Evolutionary conservation across 1,140 invertebrate species (phyloP).

Genomic region (Vanessa tameamea): DNA sequence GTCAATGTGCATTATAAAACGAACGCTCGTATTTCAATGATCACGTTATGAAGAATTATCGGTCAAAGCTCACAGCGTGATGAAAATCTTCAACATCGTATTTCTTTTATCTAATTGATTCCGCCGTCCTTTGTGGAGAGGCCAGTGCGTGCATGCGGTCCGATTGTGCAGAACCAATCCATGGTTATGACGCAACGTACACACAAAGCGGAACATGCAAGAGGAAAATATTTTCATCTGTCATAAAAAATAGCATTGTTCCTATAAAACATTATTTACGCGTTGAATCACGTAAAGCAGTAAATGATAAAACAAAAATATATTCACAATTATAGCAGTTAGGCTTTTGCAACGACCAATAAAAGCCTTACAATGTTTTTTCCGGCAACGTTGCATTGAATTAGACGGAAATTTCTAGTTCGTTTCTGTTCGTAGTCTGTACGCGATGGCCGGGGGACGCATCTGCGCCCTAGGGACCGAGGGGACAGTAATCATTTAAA

Average conservation of each 20-base stretch:
- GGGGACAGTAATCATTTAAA: slow-evolving; percentile 69
- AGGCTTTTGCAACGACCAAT: slow-evolving; percentile 10
- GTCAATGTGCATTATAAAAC: not conserved
- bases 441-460: slow-evolving; percentile 40
- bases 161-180: slow-evolving; percentile 69
- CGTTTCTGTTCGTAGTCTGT: slow-evolving; percentile 28
- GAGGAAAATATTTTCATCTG: slow-evolving; percentile 22
- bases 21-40: not conserved
- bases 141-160: slow-evolving; percentile 59
- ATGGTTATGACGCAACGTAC: slow-evolving; percentile 62
- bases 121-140: slow-evolving; percentile 58
- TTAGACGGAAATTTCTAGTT: slow-evolving; percentile 30
- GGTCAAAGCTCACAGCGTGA: slow-evolving; percentile 34
- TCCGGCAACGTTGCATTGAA: slow-evolving; percentile 20
- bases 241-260: slow-evolving; percentile 23
- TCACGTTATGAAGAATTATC: slow-evolving; percentile 14
- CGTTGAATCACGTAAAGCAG: slow-evolving; percentile 11
- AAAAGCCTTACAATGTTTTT: slow-evolving; percentile 4
- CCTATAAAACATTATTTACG: slow-evolving; percentile 9
- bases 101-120: slow-evolving; percentile 75
- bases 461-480: slow-evolving; percentile 38
- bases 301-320: not conserved
- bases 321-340: not conserved
- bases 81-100: slow-evolving; percentile 62
- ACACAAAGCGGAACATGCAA: slow-evolving; percentile 33